Evolutionary conservation across 1,140 invertebrate species (phyloP), one percentile per base, ranked within the genome.

Genomic region (Medauroidea extradentata): DNA sequence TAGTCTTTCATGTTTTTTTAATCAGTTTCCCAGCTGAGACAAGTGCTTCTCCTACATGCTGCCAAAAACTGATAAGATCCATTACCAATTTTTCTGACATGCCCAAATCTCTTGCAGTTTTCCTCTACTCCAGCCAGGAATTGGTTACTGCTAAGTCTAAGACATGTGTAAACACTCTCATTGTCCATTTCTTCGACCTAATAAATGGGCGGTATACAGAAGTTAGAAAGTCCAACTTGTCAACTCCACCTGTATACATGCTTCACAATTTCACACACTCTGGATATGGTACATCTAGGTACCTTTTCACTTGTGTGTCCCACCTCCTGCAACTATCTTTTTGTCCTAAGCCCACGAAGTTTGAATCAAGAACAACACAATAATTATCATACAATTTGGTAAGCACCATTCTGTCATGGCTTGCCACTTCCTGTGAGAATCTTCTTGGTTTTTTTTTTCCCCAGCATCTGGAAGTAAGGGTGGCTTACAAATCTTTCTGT

Each of bases 161-260:
- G n/a, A 50, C 63, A 67, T 72, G 70, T 43, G 57, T 59, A 29
- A 72, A 60, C 55, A 71, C 61, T 46, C 65, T 51, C 29, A 71
- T n/a, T 7, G 29, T 34, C 29, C 29, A 34, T 34, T 34, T 34
- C 29, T 34, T 34, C 5, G 29, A 34, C 11, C 29, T 34, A 7
- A 34, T 34, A 11, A 34, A 34, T 4, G 29, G 4, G 4, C 29
- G 4, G 29, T 34, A 34, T 7, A 34, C 5, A 7, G 29, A 34
- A 7, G 11, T 34, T 4, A 34, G 29, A 11, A 34, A 63, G 11
- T 34, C 29, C 4, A 7, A 34, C 11, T 34, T 34, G 11, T 77
- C 73, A 38, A 76, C 69, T 18, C 75, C 73, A 8, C 72, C 72
- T 72, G 75, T 76, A 50, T 59, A 67, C 46, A 64, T 61, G 61